Evolutionary conservation across 2,888 invertebrate genomes (phyloP).

Genomic region (Drosophila picticornis): DNA sequence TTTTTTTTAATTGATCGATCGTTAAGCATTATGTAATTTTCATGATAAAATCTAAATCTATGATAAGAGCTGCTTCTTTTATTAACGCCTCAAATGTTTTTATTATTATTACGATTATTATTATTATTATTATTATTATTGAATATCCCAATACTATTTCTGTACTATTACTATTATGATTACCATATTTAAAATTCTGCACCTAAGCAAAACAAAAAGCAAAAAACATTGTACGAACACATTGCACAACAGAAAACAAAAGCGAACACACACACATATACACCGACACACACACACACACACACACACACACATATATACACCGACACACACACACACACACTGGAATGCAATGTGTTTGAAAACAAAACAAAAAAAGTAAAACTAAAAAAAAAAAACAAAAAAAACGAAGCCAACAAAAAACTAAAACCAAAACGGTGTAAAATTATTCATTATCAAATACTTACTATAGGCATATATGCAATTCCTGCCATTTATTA

Average conservation of each 20-base stretch:
- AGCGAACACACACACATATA: not conserved
- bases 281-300: not conserved
- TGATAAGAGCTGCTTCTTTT: conserved; percentile 51
- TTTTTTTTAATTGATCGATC: conserved; percentile 20
- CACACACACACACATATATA: too few relatives aligned
- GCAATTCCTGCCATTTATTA: conserved; percentile 68
- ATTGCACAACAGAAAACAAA: conserved; percentile 29
- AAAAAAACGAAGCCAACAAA: conserved; percentile 46
- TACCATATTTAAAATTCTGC: conserved; percentile 50
- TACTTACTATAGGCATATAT: conserved; percentile 42
- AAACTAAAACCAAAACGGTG: conserved; percentile 52
- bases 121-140: conserved; percentile 46
- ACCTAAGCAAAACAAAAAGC: conserved; percentile 30
- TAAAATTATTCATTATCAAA: conserved; percentile 56
- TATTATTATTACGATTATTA: conserved; percentile 38
- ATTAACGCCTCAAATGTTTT: conserved; percentile 63
- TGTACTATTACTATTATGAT: conserved; percentile 54
- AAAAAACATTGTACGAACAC: conserved; percentile 56
- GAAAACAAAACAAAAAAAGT: conserved; percentile 42
- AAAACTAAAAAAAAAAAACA: conserved; percentile 41
- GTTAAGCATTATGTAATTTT: conserved; percentile 50
- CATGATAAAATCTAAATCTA: conserved; percentile 30
- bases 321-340: not conserved
- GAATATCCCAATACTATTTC: conserved; percentile 49
- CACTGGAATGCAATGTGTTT: conserved; percentile 55